These are phyloP conservation scores for Andrena minutula DNA, from an alignment of 2,888 invertebrate genomes.

Conservation along the genomic window DNA sequence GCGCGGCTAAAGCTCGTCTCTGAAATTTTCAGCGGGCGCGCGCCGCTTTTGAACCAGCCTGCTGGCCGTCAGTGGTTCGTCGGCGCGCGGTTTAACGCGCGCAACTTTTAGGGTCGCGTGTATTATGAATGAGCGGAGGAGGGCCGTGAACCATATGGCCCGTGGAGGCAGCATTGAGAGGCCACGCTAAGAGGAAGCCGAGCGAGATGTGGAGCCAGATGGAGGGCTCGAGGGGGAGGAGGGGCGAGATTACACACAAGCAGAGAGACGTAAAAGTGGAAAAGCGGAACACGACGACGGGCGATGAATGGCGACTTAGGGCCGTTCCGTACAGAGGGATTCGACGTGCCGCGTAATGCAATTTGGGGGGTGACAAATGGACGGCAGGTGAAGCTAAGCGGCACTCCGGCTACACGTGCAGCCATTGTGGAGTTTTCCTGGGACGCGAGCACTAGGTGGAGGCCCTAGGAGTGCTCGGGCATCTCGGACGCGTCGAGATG, in stretches of 20 bases:
- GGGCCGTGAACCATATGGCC: constrained; percentile 65
- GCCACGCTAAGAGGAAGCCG: constrained; percentile 11
- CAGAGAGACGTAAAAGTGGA: constrained; percentile 44
- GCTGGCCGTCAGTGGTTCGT: constrained; percentile 38
- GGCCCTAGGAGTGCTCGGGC: constrained; percentile 7
- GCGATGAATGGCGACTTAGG: constrained; percentile 69
- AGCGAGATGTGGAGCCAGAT: neutral
- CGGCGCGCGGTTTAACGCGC: constrained; percentile 32
- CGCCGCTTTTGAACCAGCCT: constrained; percentile 35
- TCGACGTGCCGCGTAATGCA: constrained; percentile 73
- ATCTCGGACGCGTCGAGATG: constrained; percentile 22
- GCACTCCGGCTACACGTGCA: constrained; percentile 34
- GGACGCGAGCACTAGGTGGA: neutral
- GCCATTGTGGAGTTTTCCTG: constrained; percentile 53
- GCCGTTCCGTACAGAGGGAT: constrained; percentile 67
- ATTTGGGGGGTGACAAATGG: constrained; percentile 73
- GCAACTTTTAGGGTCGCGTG: constrained; percentile 64
- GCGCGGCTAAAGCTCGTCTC: constrained; percentile 3
- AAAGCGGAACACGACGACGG: constrained; percentile 52
- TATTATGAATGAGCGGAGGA: constrained; percentile 70
- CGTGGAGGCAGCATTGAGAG: constrained; percentile 9
- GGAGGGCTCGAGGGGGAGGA: neutral
- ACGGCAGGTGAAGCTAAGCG: constrained; percentile 63
- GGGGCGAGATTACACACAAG: constrained; percentile 4
- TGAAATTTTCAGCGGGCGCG: constrained; percentile 42